A percentile compares a stretch with the other conserved stretches of the same genome.
These are phyloP conservation scores for Myrmecophaga tridactyla DNA, from an alignment of 2,113 vertebrate genomes.

Conservation along the genomic window DNA sequence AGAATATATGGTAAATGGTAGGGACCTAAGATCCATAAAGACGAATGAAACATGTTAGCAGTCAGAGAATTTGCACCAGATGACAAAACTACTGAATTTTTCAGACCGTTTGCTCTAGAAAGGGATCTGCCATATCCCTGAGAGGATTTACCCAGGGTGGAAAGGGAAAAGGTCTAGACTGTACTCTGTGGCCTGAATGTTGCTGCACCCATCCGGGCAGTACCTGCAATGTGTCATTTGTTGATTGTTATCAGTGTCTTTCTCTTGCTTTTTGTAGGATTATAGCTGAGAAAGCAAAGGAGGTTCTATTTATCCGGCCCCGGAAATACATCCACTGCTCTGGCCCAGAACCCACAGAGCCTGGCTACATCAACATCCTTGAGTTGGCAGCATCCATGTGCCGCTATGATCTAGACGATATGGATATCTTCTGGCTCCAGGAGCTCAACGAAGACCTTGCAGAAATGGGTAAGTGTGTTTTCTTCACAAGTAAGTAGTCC, in stretches of 20 bases:
- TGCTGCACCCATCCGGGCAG: neutral
- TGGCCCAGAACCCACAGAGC: conserved; percentile 88
- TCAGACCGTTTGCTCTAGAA: conserved; percentile 56
- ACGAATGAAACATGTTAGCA: conserved; percentile 19
- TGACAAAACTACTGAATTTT: conserved; percentile 43
- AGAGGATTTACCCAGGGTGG: neutral
- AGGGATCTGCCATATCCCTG: neutral
- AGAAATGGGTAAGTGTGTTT: conserved; percentile 88
- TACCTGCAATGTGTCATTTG: conserved; percentile 41
- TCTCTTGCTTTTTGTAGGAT: conserved; percentile 82
- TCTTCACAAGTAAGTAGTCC: conserved; percentile 29
- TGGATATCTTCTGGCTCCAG: conserved; percentile 95
- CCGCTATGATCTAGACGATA: conserved; percentile 96
- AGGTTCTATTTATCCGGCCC: conserved; percentile 90
- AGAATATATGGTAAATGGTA: neutral
- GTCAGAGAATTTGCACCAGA: conserved; percentile 20
- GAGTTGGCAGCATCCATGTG: conserved; percentile 95
- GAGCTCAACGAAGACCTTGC: conserved; percentile 90
- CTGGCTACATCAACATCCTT: conserved; percentile 91
- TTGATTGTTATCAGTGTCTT: conserved; percentile 24
- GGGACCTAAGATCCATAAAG: neutral
- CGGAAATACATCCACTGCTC: conserved; percentile 94
- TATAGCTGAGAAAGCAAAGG: conserved; percentile 89
- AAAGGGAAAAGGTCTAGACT: neutral
- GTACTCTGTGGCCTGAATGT: neutral